Evolutionary conservation across 2,113 vertebrate genomes (phyloP).

Genomic region (Petroica traversi): DNA sequence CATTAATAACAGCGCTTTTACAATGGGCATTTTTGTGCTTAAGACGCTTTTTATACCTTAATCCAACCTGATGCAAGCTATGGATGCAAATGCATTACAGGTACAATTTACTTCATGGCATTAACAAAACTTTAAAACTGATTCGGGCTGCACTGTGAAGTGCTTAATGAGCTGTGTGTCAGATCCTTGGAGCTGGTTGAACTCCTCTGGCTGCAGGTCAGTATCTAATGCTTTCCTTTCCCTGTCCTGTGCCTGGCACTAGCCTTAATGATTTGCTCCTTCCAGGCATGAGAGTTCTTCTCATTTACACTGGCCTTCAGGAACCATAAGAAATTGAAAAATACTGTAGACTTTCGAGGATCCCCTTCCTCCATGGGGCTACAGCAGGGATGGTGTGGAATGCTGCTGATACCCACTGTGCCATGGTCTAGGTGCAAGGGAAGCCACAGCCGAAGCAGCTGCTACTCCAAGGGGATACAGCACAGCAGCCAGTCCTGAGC

Average conservation of each 20-base stretch:
- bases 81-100: slow-evolving; percentile 23
- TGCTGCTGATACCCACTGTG: not conserved
- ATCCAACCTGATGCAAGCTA: slow-evolving; percentile 45
- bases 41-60: slow-evolving; percentile 40
- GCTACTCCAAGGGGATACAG: not conserved
- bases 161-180: slow-evolving; percentile 12
- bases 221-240: not conserved
- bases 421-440: not conserved
- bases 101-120: slow-evolving; percentile 10
- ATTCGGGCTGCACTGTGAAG: not conserved
- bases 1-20: slow-evolving; percentile 11
- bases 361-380: not conserved
- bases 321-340: not conserved
- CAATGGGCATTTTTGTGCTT: slow-evolving; percentile 43
- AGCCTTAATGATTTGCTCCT: not conserved
- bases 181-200: not conserved
- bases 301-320: not conserved
- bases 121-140: not conserved
- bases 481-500: not conserved
- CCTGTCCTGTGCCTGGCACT: not conserved
- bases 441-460: not conserved
- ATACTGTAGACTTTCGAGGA: not conserved
- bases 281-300: not conserved
- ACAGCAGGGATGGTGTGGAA: not conserved
- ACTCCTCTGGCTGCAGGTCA: not conserved